phyloP scores from a whole-genome alignment of 2,888 invertebrate genomes.

The Achlya flavicornis region DNA sequence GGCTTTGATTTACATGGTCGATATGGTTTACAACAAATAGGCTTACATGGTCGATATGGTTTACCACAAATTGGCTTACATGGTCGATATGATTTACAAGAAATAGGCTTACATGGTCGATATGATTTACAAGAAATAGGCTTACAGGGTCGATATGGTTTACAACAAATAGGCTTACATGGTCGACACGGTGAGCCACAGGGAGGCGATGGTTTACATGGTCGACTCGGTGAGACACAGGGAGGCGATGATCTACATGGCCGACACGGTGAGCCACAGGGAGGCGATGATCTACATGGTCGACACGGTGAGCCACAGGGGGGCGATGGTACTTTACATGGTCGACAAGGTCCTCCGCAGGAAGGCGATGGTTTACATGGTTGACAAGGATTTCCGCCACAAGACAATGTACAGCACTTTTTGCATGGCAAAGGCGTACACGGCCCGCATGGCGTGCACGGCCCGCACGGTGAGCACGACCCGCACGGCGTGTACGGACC shows the following conservation, averaged over 20 bases:
- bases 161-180: no score
- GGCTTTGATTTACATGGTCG: conserved; percentile 14
- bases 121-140: conserved; percentile 29
- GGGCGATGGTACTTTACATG: conserved; percentile 22
- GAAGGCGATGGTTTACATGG: conserved; percentile 20
- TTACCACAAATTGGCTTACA: conserved; percentile 13
- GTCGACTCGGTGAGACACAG: conserved; percentile 39
- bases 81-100: conserved; percentile 25
- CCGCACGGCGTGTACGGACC: no score
- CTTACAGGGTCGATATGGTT: conserved; percentile 25
- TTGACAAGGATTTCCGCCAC: conserved; percentile 39
- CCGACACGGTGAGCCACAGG: conserved; percentile 23
- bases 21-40: conserved; percentile 13
- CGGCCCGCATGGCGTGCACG: conserved; percentile 10
- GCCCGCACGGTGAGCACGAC: no score
- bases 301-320: conserved; percentile 42
- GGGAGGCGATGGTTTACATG: conserved; percentile 27
- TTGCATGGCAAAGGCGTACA: conserved; percentile 35
- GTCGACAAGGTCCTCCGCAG: conserved; percentile 34
- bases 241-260: conserved; percentile 26
- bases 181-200: conserved; percentile 15
- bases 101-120: conserved; percentile 21
- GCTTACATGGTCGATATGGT: conserved; percentile 30
- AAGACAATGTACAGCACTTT: conserved; percentile 39
- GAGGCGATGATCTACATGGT: conserved; percentile 20